Evolutionary conservation across 1,140 invertebrate species (phyloP), one percentile per base, ranked within the genome.

Genomic region (Solenopsis fugax): DNA sequence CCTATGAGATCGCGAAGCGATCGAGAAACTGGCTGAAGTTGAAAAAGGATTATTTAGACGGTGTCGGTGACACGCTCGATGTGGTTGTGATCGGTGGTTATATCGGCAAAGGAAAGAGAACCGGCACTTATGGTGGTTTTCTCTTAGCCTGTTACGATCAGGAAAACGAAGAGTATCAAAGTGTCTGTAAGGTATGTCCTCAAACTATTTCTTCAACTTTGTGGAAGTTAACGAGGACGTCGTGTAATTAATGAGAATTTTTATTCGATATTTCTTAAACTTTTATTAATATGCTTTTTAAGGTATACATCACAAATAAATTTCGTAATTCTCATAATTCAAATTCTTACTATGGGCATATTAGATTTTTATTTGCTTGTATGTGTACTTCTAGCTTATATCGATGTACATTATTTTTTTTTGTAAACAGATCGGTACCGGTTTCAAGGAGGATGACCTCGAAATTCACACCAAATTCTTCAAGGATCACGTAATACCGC

Each of bases 11-110:
- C 91, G 99, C 99, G 0, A 99, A 99, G 94, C 96, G 99, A 60
- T 99, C 99, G 0, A 97, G 98, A 86, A 99, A 99, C 95, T 99
- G 99, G 99, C 95, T 99, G 3, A 99, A 99, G 96, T 93, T 99
- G 64, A 99, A 99, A 94, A 99, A 99, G 94, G 99, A 99, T 24
- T 75, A 75, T 2, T 95, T 99, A 80, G 98, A 99, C 48, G 98
- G 98, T 64, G 97, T 98, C 18, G 98, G 99, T 0, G 99, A 99
- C 94, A 99, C 98, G 0, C 95, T 99, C 52, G 98, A 99, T 96
- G 96, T 97, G n/a, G 98, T 99, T 7, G 99, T 99, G 0, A 98
- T 99, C 82, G 99, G 99, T 84, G 99, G 98, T 0, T 99, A 98
- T 95, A 95, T 97, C 58, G 99, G 99, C 0, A 98, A 98, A 92